These are phyloP conservation scores for Trichogramma pretiosum DNA, from an alignment of 1,140 invertebrate genomes.

Conservation along the genomic window DNA sequence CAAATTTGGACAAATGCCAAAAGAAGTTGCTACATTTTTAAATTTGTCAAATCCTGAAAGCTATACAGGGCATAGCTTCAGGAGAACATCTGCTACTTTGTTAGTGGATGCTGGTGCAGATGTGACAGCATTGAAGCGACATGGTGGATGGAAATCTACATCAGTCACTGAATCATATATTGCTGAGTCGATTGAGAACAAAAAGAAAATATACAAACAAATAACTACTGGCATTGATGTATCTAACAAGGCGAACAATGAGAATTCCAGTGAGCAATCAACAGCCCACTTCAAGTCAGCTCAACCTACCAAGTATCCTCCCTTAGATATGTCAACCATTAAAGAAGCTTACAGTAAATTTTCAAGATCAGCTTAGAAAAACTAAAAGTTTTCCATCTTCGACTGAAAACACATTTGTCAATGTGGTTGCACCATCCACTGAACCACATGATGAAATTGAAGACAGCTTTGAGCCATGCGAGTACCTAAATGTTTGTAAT, in stretches of 20 bases:
- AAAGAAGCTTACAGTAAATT: no score
- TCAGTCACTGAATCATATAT: constrained; percentile 1
- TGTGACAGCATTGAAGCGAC: constrained; percentile 19
- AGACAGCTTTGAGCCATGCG: no score
- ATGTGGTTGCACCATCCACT: no score
- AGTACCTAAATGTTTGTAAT: no score
- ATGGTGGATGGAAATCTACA: constrained; percentile 6
- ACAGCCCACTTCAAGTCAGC: no score
- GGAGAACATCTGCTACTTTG: constrained; percentile 23
- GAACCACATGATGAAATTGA: no score
- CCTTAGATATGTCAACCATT: no score
- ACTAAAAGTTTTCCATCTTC: no score
- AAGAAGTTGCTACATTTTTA: constrained; percentile 25
- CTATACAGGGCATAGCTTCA: constrained; percentile 27
- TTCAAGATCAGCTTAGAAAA: no score
- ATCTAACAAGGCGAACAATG: not conserved
- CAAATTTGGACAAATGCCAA: constrained; percentile 22
- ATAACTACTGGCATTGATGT: not conserved
- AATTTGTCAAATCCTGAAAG: constrained; percentile 23
- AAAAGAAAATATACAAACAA: not conserved
- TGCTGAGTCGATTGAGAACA: not conserved
- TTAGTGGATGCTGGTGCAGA: constrained; percentile 23
- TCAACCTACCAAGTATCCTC: no score
- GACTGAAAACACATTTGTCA: no score
- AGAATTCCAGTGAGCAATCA: not conserved